Conservation (phyloP, 2,888 invertebrate genomes). For the Lasioglossum oenotherae region DNA sequence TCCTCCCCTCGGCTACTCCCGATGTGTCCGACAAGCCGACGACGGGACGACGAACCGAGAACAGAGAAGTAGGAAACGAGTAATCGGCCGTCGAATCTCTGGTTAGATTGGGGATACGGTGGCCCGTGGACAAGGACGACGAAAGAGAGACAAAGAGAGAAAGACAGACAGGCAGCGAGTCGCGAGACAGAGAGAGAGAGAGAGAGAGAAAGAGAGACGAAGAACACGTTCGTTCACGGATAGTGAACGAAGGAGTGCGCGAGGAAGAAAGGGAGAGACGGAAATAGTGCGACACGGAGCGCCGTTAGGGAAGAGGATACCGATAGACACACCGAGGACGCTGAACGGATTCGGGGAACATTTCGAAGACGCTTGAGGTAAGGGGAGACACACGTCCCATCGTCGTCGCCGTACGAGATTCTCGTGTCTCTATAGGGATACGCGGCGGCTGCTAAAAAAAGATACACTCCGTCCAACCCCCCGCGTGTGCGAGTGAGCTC, state of each 20-base stretch:
- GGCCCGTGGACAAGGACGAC: slow-evolving; percentile 52
- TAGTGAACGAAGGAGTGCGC: slow-evolving; percentile 45
- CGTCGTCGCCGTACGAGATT: background rate
- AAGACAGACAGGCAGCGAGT: slow-evolving; percentile 8
- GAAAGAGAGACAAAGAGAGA: slow-evolving; percentile 18
- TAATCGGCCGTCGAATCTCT: slow-evolving; percentile 70
- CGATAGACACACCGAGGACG: slow-evolving; percentile 26
- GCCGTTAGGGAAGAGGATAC: slow-evolving; percentile 52
- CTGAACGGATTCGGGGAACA: slow-evolving; percentile 45
- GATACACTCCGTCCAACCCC: slow-evolving; percentile 47
- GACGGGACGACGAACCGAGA: slow-evolving; percentile 73
- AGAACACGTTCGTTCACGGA: slow-evolving; percentile 7
- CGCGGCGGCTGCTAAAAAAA: slow-evolving; percentile 60
- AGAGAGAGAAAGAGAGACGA: slow-evolving; percentile 27
- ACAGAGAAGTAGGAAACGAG: slow-evolving; percentile 72
- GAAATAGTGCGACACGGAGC: slow-evolving; percentile 52
- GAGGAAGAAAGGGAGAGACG: slow-evolving; percentile 56
- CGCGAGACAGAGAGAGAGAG: slow-evolving; percentile 31
- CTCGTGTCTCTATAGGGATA: slow-evolving; percentile 41
- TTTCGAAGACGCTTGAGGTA: slow-evolving; percentile 56
- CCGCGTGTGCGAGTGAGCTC: slow-evolving; percentile 37
- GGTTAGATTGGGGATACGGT: slow-evolving; percentile 59
- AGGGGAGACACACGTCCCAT: slow-evolving; percentile 28
- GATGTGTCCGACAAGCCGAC: slow-evolving; percentile 64
- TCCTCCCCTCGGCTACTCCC: slow-evolving; percentile 44